phyloP scores from a whole-genome alignment of 2,888 invertebrate species.

The Pristionchus exspectatus region DNA sequence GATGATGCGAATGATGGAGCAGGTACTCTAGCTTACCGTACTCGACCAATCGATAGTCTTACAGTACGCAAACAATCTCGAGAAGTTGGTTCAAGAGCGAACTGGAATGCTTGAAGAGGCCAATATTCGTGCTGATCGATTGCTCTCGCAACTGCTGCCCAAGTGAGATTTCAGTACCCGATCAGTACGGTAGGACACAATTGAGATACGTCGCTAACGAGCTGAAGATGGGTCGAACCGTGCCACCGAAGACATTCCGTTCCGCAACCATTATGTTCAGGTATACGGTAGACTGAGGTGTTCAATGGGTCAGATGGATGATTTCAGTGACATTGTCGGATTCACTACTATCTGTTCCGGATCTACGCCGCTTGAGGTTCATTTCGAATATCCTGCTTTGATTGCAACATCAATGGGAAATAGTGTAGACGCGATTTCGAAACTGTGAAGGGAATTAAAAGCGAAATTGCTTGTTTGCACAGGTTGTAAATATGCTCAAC shows the following conservation, averaged over 20 bases:
- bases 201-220: constrained; percentile 74
- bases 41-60: neutral
- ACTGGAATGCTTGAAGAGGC: constrained; percentile 79
- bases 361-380: constrained; percentile 75
- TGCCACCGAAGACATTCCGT: constrained; percentile 72
- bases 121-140: constrained; percentile 75
- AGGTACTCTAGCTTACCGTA: constrained; percentile 37
- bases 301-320: neutral
- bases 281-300: constrained; percentile 56
- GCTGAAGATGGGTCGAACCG: constrained; percentile 75
- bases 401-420: neutral
- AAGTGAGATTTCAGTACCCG: constrained; percentile 56
- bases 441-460: neutral
- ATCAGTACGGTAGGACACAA: neutral
- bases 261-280: constrained; percentile 74
- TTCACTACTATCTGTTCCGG: constrained; percentile 76
- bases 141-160: constrained; percentile 75
- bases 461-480: neutral
- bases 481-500: constrained; percentile 76
- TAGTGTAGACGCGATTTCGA: neutral
- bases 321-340: constrained; percentile 61
- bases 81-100: constrained; percentile 76
- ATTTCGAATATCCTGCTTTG: neutral
- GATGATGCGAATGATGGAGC: constrained; percentile 76
- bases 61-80: constrained; percentile 78